These are phyloP conservation scores for Orcinus orca DNA, from an alignment of 2,113 vertebrate species.

Conservation along the genomic window DNA sequence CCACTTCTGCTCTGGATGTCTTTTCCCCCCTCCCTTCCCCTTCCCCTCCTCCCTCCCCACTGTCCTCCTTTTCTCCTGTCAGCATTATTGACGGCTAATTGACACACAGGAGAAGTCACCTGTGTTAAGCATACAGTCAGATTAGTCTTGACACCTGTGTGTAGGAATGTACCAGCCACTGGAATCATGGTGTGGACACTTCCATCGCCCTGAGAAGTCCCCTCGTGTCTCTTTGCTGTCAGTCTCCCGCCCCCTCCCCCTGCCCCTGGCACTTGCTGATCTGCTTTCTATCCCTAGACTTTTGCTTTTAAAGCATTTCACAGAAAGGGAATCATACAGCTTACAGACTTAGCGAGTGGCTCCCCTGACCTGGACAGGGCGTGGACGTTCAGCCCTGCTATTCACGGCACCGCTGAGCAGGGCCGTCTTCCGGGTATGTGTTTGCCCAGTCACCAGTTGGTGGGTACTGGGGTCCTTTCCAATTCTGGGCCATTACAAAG, in stretches of 20 bases:
- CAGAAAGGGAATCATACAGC: accelerated
- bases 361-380: not conserved
- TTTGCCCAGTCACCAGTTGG: accelerated
- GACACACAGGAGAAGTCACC: accelerated
- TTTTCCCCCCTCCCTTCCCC: no score
- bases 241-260: no score
- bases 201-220: accelerated
- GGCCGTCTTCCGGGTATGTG: accelerated
- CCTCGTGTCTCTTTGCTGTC: not conserved
- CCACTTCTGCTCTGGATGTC: not conserved
- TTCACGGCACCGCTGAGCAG: no score
- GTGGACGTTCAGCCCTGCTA: accelerated
- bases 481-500: accelerated
- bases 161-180: not conserved
- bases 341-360: accelerated
- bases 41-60: accelerated
- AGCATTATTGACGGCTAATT: not conserved
- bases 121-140: accelerated
- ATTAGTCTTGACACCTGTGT: not conserved
- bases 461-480: no score
- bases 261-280: not conserved
- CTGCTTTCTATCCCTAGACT: not conserved
- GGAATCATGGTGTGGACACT: not conserved
- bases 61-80: not conserved
- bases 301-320: no score